Evolutionary conservation across 1,140 invertebrate species (phyloP).

Genomic region (Odontomachus brunneus): DNA sequence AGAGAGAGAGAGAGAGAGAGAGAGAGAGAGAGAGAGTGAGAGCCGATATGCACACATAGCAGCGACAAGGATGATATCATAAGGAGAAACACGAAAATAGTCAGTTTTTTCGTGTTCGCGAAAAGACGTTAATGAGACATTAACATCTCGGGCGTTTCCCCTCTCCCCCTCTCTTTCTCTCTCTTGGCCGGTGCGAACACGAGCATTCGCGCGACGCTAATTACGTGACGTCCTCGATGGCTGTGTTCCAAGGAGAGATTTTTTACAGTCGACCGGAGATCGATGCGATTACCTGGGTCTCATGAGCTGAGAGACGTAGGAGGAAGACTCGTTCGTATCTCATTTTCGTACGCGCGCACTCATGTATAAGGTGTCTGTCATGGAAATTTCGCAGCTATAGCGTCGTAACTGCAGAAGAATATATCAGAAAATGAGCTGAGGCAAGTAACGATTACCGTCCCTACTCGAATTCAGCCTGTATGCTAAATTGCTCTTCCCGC

Average conservation of each 20-base stretch:
- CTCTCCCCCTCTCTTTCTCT: slow-evolving; percentile 28
- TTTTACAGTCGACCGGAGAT: background rate
- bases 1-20: too few species aligned
- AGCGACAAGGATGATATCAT: too few species aligned
- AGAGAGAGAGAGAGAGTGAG: too few species aligned
- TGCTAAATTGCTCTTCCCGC: slow-evolving; percentile 2
- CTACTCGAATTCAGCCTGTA: background rate
- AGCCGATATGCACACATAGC: too few species aligned
- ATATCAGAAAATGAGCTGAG: background rate
- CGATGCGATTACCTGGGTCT: background rate
- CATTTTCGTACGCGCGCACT: too few species aligned
- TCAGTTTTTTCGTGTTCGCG: slow-evolving; percentile 69
- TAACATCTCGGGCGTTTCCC: slow-evolving; percentile 64
- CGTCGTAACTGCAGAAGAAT: background rate
- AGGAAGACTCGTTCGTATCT: background rate
- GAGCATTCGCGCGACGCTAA: slow-evolving; percentile 52
- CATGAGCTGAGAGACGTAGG: background rate
- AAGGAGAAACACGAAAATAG: too few species aligned
- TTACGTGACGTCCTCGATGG: slow-evolving; percentile 57
- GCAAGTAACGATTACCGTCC: background rate
- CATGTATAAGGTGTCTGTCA: too few species aligned
- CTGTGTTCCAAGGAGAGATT: background rate
- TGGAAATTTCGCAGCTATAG: background rate
- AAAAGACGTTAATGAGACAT: slow-evolving; percentile 74
- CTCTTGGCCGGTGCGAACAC: slow-evolving; percentile 23